A percentile compares a stretch with the other conserved stretches of the same genome.
phyloP scores from a whole-genome alignment of 2,888 invertebrate genomes.

The Polymixis lichenea region DNA sequence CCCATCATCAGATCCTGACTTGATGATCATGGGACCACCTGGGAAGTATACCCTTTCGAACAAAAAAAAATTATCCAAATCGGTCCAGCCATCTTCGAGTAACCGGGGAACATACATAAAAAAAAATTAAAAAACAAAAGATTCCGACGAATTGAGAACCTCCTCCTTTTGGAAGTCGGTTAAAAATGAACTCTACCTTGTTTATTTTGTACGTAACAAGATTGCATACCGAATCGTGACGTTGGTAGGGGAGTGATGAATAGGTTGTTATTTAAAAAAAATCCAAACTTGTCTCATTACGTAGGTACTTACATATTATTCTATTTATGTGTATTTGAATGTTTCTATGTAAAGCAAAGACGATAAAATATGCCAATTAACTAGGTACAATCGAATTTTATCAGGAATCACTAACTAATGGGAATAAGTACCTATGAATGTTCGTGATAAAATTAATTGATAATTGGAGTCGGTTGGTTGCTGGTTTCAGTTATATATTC shows the following conservation, averaged over 20 bases:
- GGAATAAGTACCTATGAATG: neutral
- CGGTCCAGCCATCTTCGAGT: too few relatives aligned
- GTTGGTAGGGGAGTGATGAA: too few relatives aligned
- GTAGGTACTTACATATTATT: neutral
- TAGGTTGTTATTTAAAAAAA: neutral
- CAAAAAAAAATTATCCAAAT: too few relatives aligned
- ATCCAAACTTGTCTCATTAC: neutral
- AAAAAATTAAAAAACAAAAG: too few relatives aligned
- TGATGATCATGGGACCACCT: too few relatives aligned
- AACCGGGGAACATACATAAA: too few relatives aligned
- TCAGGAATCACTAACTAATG: constrained; percentile 6
- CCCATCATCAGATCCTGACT: too few relatives aligned
- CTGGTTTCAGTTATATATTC: neutral
- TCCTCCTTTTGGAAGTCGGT: too few relatives aligned
- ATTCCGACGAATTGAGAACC: too few relatives aligned
- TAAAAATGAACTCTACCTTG: neutral
- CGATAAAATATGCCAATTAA: neutral
- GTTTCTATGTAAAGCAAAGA: neutral
- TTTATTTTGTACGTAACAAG: neutral
- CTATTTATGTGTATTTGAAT: too few relatives aligned
- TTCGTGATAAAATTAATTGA: neutral
- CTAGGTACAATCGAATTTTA: neutral
- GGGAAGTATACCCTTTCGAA: too few relatives aligned
- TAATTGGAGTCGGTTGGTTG: neutral
- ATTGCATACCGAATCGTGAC: neutral